A percentile compares a stretch with the other conserved stretches of the same genome.
These are phyloP conservation scores for Simalia tracyae DNA, from an alignment of 2,797 vertebrate genomes.

Conservation along the genomic window DNA sequence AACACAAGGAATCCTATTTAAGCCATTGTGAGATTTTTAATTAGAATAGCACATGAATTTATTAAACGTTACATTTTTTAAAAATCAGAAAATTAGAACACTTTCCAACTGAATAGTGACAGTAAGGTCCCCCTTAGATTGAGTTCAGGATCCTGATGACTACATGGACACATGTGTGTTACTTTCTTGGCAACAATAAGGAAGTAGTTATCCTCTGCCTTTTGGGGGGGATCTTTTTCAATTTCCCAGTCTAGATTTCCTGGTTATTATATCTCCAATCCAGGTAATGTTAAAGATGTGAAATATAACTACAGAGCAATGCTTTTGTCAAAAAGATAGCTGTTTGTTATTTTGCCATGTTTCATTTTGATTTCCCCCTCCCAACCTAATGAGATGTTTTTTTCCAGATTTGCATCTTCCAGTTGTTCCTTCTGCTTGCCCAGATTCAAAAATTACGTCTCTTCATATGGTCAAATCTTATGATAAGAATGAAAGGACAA, in stretches of 20 bases:
- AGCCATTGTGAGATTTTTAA: neutral
- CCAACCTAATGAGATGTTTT: neutral
- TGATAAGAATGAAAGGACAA: neutral
- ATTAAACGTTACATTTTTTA: neutral
- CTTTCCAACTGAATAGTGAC: too few species aligned
- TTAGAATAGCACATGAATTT: neutral
- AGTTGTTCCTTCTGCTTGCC: constrained; percentile 71
- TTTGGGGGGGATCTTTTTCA: too few species aligned
- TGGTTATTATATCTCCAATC: neutral
- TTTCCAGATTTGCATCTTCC: constrained; percentile 74
- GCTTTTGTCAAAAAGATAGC: neutral
- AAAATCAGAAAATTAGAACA: neutral
- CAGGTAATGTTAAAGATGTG: too few species aligned
- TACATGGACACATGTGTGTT: too few species aligned
- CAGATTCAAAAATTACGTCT: neutral
- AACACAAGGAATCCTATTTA: neutral
- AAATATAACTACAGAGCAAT: neutral
- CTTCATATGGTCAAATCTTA: constrained; percentile 39
- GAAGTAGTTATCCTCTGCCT: too few species aligned
- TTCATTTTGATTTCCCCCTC: constrained; percentile 20
- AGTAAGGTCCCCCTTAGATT: too few species aligned
- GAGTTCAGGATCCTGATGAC: too few species aligned
- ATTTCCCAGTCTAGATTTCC: too few species aligned
- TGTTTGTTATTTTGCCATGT: neutral
- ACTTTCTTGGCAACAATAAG: too few species aligned